A percentile compares a stretch with the other conserved stretches of the same genome.
Conservation (phyloP, 2,113 vertebrate species). For the Phocoena sinus region DNA sequence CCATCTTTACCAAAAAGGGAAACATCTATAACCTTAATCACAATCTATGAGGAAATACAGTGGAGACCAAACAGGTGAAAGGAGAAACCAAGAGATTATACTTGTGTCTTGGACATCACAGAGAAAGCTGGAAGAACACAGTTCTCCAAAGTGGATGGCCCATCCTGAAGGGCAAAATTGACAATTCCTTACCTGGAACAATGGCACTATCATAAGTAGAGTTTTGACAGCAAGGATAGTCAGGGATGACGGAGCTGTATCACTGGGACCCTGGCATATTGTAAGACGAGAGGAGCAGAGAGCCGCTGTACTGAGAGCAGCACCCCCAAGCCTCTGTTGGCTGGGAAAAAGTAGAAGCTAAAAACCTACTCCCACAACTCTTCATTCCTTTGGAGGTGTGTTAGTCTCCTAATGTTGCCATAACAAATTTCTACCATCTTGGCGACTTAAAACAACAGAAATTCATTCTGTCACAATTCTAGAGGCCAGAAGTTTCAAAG, state of each 20-base stretch:
- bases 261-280: neutral
- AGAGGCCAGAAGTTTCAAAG: neutral
- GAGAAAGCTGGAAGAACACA: neutral
- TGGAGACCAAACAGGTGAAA: neutral
- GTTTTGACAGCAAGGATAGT: neutral
- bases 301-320: neutral
- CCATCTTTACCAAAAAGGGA: neutral
- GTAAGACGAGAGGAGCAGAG: neutral
- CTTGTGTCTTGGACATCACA: neutral
- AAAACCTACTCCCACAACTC: neutral
- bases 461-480: neutral
- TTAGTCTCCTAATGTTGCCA: neutral
- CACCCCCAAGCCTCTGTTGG: neutral
- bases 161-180: neutral
- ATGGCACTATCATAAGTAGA: neutral
- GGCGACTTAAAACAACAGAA: neutral
- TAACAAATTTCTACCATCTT: neutral
- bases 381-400: neutral
- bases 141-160: neutral
- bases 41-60: neutral
- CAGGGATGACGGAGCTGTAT: neutral
- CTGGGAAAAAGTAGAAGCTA: neutral
- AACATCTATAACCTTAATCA: neutral
- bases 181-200: neutral
- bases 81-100: neutral